These are phyloP conservation scores for Parotocinclus haroldoi DNA, from an alignment of 2,797 vertebrate species.

Conservation along the genomic window DNA sequence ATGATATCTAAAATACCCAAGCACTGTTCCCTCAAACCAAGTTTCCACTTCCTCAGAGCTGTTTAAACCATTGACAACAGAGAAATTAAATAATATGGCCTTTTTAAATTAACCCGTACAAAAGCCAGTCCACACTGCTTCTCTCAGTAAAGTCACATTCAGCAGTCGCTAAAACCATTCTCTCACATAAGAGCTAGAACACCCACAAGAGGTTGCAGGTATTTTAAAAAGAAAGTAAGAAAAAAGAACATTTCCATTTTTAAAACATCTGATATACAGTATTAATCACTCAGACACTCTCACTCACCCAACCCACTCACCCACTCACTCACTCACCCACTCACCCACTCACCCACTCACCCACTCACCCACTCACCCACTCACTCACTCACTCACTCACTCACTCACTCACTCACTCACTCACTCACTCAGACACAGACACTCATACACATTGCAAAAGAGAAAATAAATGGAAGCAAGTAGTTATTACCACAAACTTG, in stretches of 20 bases:
- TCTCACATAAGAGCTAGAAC: slow-evolving; percentile 69
- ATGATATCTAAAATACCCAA: slow-evolving; percentile 35
- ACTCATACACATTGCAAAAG: slow-evolving; percentile 48
- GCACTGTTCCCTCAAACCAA: slow-evolving; percentile 67
- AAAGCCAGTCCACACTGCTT: slow-evolving; percentile 78
- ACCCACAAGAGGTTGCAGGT: slow-evolving; percentile 71
- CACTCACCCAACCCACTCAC: too few species aligned
- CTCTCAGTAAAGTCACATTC: slow-evolving; percentile 82
- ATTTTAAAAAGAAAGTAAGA: slow-evolving; percentile 54
- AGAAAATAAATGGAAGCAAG: slow-evolving; percentile 68
- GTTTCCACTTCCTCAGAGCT: slow-evolving; percentile 75
- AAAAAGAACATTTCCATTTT: slow-evolving; percentile 65
- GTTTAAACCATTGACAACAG: slow-evolving; percentile 73
- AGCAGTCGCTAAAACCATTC: slow-evolving; percentile 79
- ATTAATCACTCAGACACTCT: slow-evolving; percentile 69
- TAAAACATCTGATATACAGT: slow-evolving; percentile 78
- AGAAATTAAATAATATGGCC: slow-evolving; percentile 82
- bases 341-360: too few species aligned
- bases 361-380: too few species aligned
- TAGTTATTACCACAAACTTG: slow-evolving; percentile 74
- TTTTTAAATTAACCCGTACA: slow-evolving; percentile 79
- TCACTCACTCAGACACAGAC: slow-evolving; percentile 41
- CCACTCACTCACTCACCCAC: too few species aligned
- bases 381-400: slow-evolving; percentile 63
- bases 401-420: slow-evolving; percentile 62